A percentile compares a stretch with the other conserved stretches of the same genome.
Evolutionary conservation across 2,888 invertebrate genomes (phyloP).

Genomic region (Mycalesis mineus): DNA sequence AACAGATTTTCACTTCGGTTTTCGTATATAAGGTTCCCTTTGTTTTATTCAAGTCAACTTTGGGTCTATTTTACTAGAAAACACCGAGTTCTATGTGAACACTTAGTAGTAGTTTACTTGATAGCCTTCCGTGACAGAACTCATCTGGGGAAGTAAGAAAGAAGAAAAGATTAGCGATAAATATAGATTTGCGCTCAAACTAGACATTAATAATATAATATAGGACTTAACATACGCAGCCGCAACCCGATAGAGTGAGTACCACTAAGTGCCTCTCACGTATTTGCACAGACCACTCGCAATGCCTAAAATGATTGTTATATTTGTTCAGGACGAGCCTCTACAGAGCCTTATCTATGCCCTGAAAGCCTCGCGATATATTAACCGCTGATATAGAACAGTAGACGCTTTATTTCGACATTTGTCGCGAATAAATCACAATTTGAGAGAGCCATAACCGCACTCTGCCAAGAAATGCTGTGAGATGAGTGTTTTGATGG

Average conservation of each 20-base stretch:
- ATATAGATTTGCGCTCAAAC: too few species aligned
- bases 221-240: not conserved
- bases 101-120: too few species aligned
- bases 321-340: slow-evolving; percentile 2
- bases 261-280: not conserved
- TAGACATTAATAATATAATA: not conserved
- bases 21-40: too few species aligned
- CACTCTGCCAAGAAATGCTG: slow-evolving; percentile 53
- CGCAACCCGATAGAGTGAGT: not conserved
- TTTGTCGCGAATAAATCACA: slow-evolving; percentile 72
- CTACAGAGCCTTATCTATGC: not conserved
- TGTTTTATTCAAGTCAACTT: too few species aligned
- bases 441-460: slow-evolving; percentile 63
- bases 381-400: slow-evolving; percentile 41
- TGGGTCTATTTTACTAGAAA: too few species aligned
- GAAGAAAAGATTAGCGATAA: too few species aligned
- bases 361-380: slow-evolving; percentile 9
- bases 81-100: too few species aligned
- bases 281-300: not conserved
- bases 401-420: slow-evolving; percentile 62
- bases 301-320: not conserved
- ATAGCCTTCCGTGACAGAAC: too few species aligned
- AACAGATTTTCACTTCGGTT: too few species aligned
- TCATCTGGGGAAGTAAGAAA: too few species aligned
- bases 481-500: slow-evolving; percentile 40